Conservation (phyloP, 2,888 invertebrate species). For the Thysanoteuthis rhombus region DNA sequence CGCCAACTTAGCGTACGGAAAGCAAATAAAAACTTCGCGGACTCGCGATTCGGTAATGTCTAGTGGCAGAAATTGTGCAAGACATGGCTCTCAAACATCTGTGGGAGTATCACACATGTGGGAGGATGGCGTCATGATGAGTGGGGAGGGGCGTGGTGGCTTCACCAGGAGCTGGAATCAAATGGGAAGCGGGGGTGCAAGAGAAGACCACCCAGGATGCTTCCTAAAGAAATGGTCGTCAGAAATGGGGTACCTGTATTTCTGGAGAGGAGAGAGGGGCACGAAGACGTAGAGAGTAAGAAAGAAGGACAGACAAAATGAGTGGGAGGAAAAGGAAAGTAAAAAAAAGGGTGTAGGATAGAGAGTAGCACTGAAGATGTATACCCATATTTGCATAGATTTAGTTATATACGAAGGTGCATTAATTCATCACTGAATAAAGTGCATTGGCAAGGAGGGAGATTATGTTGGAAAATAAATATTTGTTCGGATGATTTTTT, state of each 20-base stretch:
- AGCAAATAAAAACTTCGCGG: not conserved
- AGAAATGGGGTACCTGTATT: too few relatives aligned
- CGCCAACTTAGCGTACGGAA: not conserved
- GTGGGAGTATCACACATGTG: not conserved
- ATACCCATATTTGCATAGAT: not conserved
- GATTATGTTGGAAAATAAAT: too few relatives aligned
- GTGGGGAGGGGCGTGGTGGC: not conserved
- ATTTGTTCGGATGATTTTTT: too few relatives aligned
- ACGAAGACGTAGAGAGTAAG: not conserved
- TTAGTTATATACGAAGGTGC: not conserved
- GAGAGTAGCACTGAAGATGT: not conserved
- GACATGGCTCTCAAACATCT: not conserved
- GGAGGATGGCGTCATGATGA: not conserved
- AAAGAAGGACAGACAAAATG: not conserved
- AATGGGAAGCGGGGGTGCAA: too few relatives aligned
- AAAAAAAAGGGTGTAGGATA: not conserved
- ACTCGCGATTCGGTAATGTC: not conserved
- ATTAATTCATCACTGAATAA: too few relatives aligned
- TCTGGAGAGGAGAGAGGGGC: too few relatives aligned
- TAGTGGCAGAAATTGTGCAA: not conserved
- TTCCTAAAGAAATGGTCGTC: too few relatives aligned
- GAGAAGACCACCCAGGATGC: too few relatives aligned
- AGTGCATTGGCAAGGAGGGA: too few relatives aligned
- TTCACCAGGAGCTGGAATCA: not conserved
- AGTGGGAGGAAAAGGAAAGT: not conserved